Conservation (phyloP, 2,888 invertebrate genomes). For the Germaria angustata region DNA sequence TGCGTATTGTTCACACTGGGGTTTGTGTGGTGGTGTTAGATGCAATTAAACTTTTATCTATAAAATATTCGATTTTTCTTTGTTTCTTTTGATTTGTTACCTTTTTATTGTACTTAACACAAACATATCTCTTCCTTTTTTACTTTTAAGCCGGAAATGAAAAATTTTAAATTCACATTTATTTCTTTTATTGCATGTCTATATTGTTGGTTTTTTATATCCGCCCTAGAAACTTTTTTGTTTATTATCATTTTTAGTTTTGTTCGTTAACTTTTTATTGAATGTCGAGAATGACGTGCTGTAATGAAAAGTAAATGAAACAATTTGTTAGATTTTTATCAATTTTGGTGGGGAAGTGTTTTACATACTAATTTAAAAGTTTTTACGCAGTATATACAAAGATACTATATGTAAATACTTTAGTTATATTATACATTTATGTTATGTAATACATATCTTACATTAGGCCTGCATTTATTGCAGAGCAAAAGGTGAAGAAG, state of each 20-base stretch:
- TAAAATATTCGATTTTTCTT: slow-evolving; percentile 45
- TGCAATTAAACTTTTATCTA: slow-evolving; percentile 52
- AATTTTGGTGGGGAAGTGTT: neutral
- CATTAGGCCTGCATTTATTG: no score
- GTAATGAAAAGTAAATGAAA: slow-evolving; percentile 48
- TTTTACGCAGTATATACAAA: no score
- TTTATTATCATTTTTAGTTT: slow-evolving; percentile 17
- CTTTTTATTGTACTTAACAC: slow-evolving; percentile 8
- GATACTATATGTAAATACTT: no score
- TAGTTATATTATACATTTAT: no score
- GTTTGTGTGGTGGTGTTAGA: slow-evolving; percentile 34
- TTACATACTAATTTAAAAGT: no score
- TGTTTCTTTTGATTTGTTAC: neutral
- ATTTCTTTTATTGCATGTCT: neutral
- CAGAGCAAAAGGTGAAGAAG: no score
- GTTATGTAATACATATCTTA: no score
- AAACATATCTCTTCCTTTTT: neutral
- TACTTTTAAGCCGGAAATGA: slow-evolving; percentile 56
- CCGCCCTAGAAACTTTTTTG: neutral
- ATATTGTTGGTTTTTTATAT: neutral
- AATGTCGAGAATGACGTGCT: slow-evolving; percentile 10
- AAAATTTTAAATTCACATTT: slow-evolving; percentile 51
- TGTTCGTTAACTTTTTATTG: neutral
- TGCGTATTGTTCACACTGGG: slow-evolving; percentile 13
- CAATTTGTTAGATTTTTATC: slow-evolving; percentile 41